Evolutionary conservation across 2,797 vertebrate species (phyloP), one percentile per base, ranked within the genome.

Genomic region (Anisognathus igniventris): DNA sequence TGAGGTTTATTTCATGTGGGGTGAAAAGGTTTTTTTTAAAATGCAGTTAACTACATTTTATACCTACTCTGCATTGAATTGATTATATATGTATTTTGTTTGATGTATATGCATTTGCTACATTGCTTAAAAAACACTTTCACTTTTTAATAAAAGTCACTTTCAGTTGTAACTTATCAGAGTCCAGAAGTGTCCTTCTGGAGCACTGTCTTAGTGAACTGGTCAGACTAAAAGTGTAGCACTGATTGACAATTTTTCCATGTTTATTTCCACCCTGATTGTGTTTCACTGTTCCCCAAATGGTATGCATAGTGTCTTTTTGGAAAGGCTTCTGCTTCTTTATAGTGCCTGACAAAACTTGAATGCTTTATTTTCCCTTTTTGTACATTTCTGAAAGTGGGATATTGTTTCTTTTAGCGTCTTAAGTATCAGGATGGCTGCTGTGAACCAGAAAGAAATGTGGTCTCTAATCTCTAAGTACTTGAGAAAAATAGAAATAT

Each of bases 161-260:
- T 47, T 53, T 25, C 6, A 15, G 6, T 25, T 4, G 3, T 10
- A 25, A 45, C 8, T 65, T 45, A 21, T 25, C 71, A 30, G 11
- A 30, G 28, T 6, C 24, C n/a, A 68, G 37, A 64, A 82, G 6
- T 14, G 9, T 20, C n/a, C 15, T 56, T 51, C 40, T 79, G 13
- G 47, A 68, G 20, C 7, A 7, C 5, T 50, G 13, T 25, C n/a
- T 48, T 21, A 15, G 22, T 48, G 60, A 67, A 42, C 22, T 57
- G 25, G 9, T 64, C 13, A 37, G 66, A 56, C 3, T 25, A 16
- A 10, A 64, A 48, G 16, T 4, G 1, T n/a, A 56, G 16, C 20
- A n/a, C 14, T 2, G 2, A 21, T 2, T 51, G 28, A 8, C 9
- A 30, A 1, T 14, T 53, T 74, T 72, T 48, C 24, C 22, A 0